Percentiles rank a stretch among this genome's conserved stretches.
phyloP scores from a whole-genome alignment of 2,797 vertebrate species.

The Artibeus jamaicensis region DNA sequence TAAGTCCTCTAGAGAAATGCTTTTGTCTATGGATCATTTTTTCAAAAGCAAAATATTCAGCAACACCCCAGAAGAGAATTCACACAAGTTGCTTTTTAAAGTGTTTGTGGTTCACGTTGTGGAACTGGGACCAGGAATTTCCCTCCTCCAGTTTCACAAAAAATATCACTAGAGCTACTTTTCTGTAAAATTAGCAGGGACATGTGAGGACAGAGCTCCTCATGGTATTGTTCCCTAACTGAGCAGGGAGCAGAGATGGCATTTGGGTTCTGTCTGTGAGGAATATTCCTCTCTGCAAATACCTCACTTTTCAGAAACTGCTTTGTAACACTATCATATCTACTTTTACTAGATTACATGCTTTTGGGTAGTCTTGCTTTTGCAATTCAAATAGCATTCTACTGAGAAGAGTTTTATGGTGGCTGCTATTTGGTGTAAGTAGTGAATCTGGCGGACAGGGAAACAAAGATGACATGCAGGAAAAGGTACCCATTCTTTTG shows the following conservation, averaged over 20 bases:
- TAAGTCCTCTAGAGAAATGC: conserved; percentile 10
- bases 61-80: background rate
- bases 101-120: background rate
- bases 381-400: conserved; percentile 49
- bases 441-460: background rate
- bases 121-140: background rate
- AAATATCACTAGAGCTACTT: background rate
- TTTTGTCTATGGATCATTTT: background rate
- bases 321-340: background rate
- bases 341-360: conserved; percentile 14
- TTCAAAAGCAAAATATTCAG: background rate
- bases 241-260: background rate
- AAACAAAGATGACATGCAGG: background rate
- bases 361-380: background rate
- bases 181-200: background rate
- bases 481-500: background rate
- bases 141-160: background rate
- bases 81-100: background rate
- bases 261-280: background rate
- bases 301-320: background rate
- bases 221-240: fast-evolving
- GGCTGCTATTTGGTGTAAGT: background rate
- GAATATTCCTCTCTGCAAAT: conserved; percentile 30
- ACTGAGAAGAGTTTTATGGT: background rate
- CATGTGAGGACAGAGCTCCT: background rate